Evolutionary conservation across 1,140 invertebrate species (phyloP).

Genomic region (Bombyx mori): DNA sequence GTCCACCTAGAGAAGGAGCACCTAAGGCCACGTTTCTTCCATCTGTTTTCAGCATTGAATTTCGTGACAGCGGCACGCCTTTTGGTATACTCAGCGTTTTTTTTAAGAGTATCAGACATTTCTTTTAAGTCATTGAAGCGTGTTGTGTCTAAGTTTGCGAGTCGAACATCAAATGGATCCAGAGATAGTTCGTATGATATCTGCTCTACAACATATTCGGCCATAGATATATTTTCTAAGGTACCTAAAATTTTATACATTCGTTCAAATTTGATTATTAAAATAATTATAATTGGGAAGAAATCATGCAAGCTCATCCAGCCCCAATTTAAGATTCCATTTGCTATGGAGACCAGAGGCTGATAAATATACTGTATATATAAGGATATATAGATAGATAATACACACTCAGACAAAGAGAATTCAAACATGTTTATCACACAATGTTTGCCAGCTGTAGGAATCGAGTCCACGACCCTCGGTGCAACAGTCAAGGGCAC

Average conservation of each 20-base stretch:
- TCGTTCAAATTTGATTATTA: neutral
- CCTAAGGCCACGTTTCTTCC: conserved; percentile 19
- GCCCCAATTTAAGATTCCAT: no score
- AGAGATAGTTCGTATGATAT: conserved; percentile 77
- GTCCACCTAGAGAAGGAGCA: conserved; percentile 54
- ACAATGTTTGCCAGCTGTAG: no score
- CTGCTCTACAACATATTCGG: conserved; percentile 88
- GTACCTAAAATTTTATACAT: conserved; percentile 65
- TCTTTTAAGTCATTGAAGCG: conserved; percentile 30
- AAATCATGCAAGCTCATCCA: no score
- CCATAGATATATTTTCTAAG: conserved; percentile 76
- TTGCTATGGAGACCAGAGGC: no score
- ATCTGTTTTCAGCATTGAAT: conserved; percentile 15
- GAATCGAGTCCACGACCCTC: no score
- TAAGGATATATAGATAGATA: no score
- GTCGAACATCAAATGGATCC: conserved; percentile 79
- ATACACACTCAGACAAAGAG: no score
- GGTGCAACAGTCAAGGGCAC: no score
- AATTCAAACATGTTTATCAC: no score
- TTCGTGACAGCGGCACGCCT: conserved; percentile 5
- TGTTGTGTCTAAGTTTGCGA: conserved; percentile 74
- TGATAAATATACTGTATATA: no score
- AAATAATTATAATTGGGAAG: no score
- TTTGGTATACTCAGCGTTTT: conserved; percentile 8
- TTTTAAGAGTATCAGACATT: conserved; percentile 16